phyloP scores from a whole-genome alignment of 2,797 vertebrate species.

The Sebastes melanostomus region DNA sequence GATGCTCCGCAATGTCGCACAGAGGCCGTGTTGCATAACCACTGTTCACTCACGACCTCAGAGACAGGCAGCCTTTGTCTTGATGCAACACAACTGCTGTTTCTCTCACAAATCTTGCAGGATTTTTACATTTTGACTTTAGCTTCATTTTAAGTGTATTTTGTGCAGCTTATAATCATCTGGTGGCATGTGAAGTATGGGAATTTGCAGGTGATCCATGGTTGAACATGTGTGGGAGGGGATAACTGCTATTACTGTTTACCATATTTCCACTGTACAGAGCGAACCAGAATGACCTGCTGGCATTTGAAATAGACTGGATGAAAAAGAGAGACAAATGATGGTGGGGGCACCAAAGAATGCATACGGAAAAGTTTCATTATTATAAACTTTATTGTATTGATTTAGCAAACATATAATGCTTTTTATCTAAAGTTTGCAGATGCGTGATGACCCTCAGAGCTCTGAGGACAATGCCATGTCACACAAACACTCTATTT shows the following conservation, averaged over 20 bases:
- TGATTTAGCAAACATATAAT: background rate
- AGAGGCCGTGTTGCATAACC: slow-evolving; percentile 34
- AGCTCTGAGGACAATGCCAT: slow-evolving; percentile 53
- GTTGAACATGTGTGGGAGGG: slow-evolving; percentile 16
- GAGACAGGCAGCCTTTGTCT: background rate
- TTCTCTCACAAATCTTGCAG: background rate
- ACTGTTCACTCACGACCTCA: background rate
- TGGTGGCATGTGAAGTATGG: background rate
- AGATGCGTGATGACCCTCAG: slow-evolving; percentile 36
- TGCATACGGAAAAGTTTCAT: background rate
- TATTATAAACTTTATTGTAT: background rate
- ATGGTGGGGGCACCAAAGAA: background rate
- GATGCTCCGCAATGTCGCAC: slow-evolving; percentile 35
- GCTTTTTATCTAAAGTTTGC: slow-evolving; percentile 41
- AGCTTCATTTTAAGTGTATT: background rate
- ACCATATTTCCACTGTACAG: background rate
- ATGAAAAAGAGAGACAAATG: background rate
- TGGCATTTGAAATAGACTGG: slow-evolving; percentile 20
- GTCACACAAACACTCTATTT: slow-evolving; percentile 56
- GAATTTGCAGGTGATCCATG: background rate
- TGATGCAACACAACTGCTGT: background rate
- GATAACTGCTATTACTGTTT: slow-evolving; percentile 6
- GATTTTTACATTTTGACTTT: background rate
- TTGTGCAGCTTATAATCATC: background rate
- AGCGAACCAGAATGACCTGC: slow-evolving; percentile 13